Evolutionary conservation across 2,888 invertebrate genomes (phyloP).

Genomic region (Andrena minutula): DNA sequence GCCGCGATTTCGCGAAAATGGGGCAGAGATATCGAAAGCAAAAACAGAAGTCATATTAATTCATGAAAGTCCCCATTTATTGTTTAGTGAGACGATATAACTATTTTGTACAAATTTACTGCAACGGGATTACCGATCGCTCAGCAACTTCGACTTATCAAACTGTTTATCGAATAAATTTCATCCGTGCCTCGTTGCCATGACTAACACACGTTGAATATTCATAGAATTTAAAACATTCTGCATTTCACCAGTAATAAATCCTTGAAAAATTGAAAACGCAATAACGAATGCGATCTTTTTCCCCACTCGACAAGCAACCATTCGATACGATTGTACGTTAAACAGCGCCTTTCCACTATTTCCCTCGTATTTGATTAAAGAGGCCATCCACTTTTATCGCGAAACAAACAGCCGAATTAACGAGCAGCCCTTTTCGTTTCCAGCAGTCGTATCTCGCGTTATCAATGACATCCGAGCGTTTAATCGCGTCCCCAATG

Average conservation of each 20-base stretch:
- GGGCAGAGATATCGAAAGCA: conserved; percentile 6
- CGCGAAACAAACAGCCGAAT: conserved; percentile 12
- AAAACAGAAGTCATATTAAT: not conserved
- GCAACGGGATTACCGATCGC: no score
- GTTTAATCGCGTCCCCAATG: conserved; percentile 8
- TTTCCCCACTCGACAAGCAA: not conserved
- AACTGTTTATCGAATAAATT: no score
- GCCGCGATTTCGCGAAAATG: conserved; percentile 2
- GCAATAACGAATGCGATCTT: no score
- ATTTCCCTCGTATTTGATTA: not conserved
- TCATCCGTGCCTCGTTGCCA: no score
- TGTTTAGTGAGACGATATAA: no score
- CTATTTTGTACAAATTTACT: not conserved
- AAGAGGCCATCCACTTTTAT: not conserved
- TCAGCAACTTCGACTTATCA: no score
- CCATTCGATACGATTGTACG: not conserved
- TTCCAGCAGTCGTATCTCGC: not conserved
- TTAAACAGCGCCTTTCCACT: not conserved
- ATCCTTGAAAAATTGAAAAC: no score
- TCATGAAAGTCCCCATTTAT: not conserved
- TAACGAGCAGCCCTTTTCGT: not conserved
- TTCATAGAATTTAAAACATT: no score
- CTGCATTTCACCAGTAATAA: no score
- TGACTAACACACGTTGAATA: no score
- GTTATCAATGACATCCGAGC: conserved; percentile 28